Evolutionary conservation across 2,888 invertebrate species (phyloP), one percentile per base, ranked within the genome.

Genomic region (Stenchaetothrips biformis): DNA sequence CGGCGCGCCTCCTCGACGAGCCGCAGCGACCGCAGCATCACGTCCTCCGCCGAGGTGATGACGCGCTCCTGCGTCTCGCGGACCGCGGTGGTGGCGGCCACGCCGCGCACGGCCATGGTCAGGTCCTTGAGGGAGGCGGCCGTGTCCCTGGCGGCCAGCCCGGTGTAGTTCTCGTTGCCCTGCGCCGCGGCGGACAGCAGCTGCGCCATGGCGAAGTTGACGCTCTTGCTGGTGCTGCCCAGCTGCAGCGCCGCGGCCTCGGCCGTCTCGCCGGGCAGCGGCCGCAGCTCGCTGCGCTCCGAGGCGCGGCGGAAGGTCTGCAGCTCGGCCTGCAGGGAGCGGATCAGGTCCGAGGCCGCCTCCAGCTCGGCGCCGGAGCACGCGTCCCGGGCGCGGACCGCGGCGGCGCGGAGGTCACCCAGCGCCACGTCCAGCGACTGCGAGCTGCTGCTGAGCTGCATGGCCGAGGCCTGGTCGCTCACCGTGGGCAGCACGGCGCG

Each of bases 331-430:
- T 95, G 93, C 77, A 98, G 88, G 74, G 92, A 92, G 13, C 91
- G 89, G 74, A 98, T 93, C 81, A 95, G 91, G 84, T 96, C 95
- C 0, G 95, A 90, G 0, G 97, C 97, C 0, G 94, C 93, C 83
- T 96, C 95, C 82, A 97, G 87, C 84, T 97, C 97, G 81, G 95
- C 88, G 0, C 93, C 93, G 83, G 95, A 94, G 86, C 95, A 95
- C 0, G 92, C 92, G 84, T 94, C 92, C 79, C 93, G 91, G 0
- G 95, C 89, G 59, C 89, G 88, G 53, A 87, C 88, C 13, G 90
- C 85, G 47, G 90, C 88, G n/a, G 88, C 87, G 78, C 89, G 85
- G 77, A 95, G 89, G 81, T 94, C 94, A 0, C 92, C 90, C 78
- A 93, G 88, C 82, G 90, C 90, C 49, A 90, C 87, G 47, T 91